These are phyloP conservation scores for Quadroppia sp. DNA, from an alignment of 2,888 invertebrate species.

Conservation along the genomic window DNA sequence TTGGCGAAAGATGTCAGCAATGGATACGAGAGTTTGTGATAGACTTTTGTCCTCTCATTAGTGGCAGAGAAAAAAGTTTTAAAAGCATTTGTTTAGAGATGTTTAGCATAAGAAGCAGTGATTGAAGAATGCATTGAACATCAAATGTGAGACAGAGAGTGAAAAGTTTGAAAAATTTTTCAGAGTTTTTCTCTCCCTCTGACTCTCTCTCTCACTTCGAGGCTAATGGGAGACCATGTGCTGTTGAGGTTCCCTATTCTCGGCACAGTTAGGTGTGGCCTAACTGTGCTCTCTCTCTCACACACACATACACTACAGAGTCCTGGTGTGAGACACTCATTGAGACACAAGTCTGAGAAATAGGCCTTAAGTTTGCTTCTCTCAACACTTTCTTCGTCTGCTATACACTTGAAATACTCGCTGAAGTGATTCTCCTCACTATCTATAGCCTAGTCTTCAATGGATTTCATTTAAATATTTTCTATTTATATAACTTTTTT, in stretches of 20 bases:
- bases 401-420: background rate
- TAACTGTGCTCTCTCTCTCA: conserved; percentile 22
- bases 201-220: background rate
- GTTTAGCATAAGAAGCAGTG: conserved; percentile 4
- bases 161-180: background rate
- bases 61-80: background rate
- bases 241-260: conserved; percentile 1
- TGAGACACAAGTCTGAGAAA: conserved; percentile 21
- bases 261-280: conserved; percentile 20
- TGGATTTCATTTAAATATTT: background rate
- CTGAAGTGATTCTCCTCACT: conserved; percentile 20
- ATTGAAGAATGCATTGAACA: background rate
- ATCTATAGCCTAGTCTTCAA: conserved; percentile 14
- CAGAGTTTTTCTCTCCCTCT: no score
- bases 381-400: conserved; percentile 23
- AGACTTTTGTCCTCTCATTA: background rate
- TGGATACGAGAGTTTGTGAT: background rate
- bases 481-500: conserved; percentile 28
- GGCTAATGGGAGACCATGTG: conserved; percentile 3
- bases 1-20: conserved; percentile 57
- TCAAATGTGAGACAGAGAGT: background rate
- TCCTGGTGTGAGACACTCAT: background rate
- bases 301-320: background rate
- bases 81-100: background rate
- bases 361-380: conserved; percentile 1